Conservation (phyloP, 2,797 vertebrate genomes). For the Hoplostethus mediterraneus region DNA sequence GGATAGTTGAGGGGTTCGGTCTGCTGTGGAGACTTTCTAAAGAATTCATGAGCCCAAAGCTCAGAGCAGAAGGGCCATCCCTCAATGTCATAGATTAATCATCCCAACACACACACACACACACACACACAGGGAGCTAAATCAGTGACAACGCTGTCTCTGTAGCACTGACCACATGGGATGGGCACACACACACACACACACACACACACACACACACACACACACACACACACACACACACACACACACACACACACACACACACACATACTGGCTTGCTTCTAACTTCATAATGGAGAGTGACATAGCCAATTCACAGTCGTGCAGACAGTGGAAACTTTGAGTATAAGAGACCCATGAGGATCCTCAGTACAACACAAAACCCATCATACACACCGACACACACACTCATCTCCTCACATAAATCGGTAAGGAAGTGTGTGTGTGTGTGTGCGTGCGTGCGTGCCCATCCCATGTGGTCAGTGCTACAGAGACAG, state of each 20-base stretch:
- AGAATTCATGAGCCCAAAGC: conserved; percentile 72
- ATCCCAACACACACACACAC: conserved; percentile 42
- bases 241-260: conserved; percentile 10
- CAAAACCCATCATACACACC: conserved; percentile 39
- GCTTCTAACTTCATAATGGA: conserved; percentile 51
- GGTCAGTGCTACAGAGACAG: conserved; percentile 61
- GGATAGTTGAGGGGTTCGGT: conserved; percentile 35
- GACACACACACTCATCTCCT: conserved; percentile 15
- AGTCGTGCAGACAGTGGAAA: conserved; percentile 36
- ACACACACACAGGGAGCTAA: conserved; percentile 53
- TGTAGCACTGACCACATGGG: conserved; percentile 68
- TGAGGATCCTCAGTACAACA: conserved; percentile 48
- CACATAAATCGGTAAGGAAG: conserved; percentile 29
- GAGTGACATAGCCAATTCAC: conserved; percentile 59
- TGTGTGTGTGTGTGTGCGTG: conserved; percentile 19
- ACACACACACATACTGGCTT: conserved; percentile 12
- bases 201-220: conserved; percentile 21
- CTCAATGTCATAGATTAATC: conserved; percentile 71
- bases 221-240: conserved; percentile 11
- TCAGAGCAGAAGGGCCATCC: conserved; percentile 65
- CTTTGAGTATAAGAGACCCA: conserved; percentile 37
- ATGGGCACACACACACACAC: conserved; percentile 8
- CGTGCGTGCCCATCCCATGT: conserved; percentile 50
- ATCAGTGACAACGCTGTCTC: conserved; percentile 60
- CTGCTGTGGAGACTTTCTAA: conserved; percentile 52